Percentiles rank a stretch among this genome's conserved stretches.
Conservation (phyloP, 2,113 vertebrate species). For the Lampris megalopsis region DNA sequence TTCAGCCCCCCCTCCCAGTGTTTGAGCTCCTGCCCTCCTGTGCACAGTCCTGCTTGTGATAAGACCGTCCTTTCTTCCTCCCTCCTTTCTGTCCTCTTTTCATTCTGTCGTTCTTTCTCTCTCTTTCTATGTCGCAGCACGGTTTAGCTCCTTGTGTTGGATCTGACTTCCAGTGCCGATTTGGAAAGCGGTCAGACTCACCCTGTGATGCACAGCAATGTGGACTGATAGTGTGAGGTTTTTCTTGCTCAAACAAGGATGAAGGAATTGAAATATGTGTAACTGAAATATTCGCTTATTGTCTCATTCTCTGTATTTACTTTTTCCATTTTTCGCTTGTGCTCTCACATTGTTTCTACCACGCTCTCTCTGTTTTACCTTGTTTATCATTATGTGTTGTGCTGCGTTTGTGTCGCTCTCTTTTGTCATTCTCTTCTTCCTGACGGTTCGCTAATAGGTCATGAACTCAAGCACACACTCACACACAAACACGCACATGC, state of each 20-base stretch:
- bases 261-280: too few relatives aligned
- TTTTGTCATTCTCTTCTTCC: not conserved
- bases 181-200: too few relatives aligned
- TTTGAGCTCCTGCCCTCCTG: constrained; percentile 42
- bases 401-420: not conserved
- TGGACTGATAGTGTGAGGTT: too few relatives aligned
- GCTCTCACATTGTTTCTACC: not conserved
- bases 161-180: too few relatives aligned
- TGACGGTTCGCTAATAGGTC: not conserved
- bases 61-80: too few relatives aligned
- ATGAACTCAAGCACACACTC: not conserved
- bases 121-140: too few relatives aligned
- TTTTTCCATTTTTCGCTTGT: not conserved
- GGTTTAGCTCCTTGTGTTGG: too few relatives aligned
- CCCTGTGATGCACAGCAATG: too few relatives aligned
- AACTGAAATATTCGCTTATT: too few relatives aligned
- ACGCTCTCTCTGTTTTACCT: not conserved
- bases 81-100: too few relatives aligned
- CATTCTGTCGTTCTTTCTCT: not conserved
- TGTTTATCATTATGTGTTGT: not conserved
- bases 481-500: not conserved
- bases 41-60: not conserved
- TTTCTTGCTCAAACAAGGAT: too few relatives aligned
- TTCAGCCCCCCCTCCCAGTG: constrained; percentile 16
- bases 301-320: too few relatives aligned